A percentile compares a stretch with the other conserved stretches of the same genome.
Conservation (phyloP, 2,113 vertebrate species). For the Leucopsar rothschildi region DNA sequence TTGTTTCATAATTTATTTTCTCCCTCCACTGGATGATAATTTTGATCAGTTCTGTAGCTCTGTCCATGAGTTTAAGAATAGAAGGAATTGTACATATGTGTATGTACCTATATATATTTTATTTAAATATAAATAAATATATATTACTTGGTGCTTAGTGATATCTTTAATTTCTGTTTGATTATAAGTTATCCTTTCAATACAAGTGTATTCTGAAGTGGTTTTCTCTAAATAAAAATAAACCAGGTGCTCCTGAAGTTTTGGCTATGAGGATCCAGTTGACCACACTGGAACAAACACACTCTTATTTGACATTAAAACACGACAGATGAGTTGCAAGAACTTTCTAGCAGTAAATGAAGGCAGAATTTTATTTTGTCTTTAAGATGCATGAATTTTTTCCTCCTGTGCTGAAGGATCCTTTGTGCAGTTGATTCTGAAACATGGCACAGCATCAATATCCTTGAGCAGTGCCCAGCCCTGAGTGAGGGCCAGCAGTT, state of each 20-base stretch:
- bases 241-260: not conserved
- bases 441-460: not conserved
- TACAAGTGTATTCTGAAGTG: not conserved
- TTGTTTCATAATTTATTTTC: not conserved
- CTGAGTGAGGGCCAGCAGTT: not conserved
- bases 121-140: not conserved
- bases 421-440: not conserved
- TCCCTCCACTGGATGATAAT: not conserved
- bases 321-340: not conserved
- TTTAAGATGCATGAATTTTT: not conserved
- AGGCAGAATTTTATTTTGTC: not conserved
- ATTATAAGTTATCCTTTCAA: not conserved
- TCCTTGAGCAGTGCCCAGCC: not conserved
- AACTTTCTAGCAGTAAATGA: not conserved
- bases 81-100: not conserved
- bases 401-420: not conserved
- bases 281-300: not conserved
- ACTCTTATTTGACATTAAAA: not conserved
- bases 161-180: not conserved
- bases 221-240: not conserved
- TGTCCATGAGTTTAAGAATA: not conserved
- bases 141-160: not conserved
- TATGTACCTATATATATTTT: not conserved
- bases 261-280: not conserved
- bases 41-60: not conserved